phyloP scores from a whole-genome alignment of 2,888 invertebrate genomes.

The Drosophila leonis region DNA sequence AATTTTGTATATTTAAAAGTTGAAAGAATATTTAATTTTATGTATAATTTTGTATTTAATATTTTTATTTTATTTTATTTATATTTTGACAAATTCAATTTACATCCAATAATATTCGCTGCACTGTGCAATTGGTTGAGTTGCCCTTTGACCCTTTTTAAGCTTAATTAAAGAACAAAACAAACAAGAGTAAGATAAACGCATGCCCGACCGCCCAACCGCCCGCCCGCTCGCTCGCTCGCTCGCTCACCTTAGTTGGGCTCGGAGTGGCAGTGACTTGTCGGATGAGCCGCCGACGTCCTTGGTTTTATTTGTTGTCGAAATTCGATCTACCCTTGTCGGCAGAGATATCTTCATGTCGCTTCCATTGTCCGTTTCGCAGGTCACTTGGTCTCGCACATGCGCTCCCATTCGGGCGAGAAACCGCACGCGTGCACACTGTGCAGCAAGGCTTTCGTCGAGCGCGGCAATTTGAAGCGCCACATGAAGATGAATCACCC shows the following conservation, averaged over 20 bases:
- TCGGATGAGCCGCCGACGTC: conserved; percentile 14
- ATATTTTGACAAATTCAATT: no score
- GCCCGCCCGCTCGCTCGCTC: conserved; percentile 19
- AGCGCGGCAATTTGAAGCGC: conserved; percentile 91
- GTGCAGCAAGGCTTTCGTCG: conserved; percentile 92
- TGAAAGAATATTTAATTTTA: no score
- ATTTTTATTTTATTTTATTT: no score
- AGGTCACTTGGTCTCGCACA: conserved; percentile 92
- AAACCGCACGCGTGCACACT: conserved; percentile 88
- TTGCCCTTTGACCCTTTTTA: conserved; percentile 1
- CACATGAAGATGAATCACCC: conserved; percentile 90
- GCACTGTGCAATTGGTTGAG: conserved; percentile 25
- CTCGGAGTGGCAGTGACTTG: conserved; percentile 10
- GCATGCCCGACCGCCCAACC: background rate
- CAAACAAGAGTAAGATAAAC: background rate
- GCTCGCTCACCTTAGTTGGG: conserved; percentile 21
- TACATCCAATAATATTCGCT: conserved; percentile 2
- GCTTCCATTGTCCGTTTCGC: conserved; percentile 77
- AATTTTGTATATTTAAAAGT: no score
- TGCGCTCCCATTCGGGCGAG: conserved; percentile 90
- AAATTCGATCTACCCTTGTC: conserved; percentile 41
- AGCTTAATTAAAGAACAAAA: background rate
- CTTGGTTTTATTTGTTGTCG: conserved; percentile 31
- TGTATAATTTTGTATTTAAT: no score
- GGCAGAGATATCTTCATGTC: conserved; percentile 71